A percentile compares a stretch with the other conserved stretches of the same genome.
These are phyloP conservation scores for Pseudolycoriella hygida DNA, from an alignment of 2,888 invertebrate species.

Conservation along the genomic window DNA sequence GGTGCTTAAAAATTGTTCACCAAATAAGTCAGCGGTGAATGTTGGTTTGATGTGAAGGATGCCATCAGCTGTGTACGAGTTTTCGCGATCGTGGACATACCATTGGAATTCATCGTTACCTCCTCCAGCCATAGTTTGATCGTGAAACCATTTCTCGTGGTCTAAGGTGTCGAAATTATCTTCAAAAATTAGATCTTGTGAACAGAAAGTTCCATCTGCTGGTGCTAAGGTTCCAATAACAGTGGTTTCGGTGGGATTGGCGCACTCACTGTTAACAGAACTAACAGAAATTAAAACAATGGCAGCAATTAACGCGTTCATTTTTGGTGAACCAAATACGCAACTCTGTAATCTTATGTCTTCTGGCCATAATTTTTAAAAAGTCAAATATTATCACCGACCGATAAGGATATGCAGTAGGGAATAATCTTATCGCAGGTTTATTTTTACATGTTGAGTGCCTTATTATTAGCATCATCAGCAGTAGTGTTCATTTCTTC, in stretches of 20 bases:
- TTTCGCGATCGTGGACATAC: constrained; percentile 44
- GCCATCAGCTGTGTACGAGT: constrained; percentile 41
- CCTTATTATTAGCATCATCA: no score
- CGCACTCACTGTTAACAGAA: neutral
- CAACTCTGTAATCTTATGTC: no score
- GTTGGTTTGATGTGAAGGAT: constrained; percentile 38
- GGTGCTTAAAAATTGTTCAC: constrained; percentile 33
- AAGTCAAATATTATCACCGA: no score
- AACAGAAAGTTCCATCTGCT: neutral
- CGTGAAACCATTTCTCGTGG: constrained; percentile 8
- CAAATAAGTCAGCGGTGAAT: constrained; percentile 35
- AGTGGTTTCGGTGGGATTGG: no score
- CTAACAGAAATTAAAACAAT: constrained; percentile 3
- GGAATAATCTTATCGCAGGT: no score
- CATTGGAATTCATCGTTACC: constrained; percentile 55
- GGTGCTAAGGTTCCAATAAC: no score
- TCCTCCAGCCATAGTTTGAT: constrained; percentile 10
- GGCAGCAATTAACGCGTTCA: no score
- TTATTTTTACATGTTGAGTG: no score
- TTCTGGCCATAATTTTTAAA: no score
- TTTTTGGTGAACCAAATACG: no score
- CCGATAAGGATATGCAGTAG: no score
- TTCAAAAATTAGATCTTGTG: constrained; percentile 4
- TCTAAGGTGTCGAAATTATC: constrained; percentile 5
- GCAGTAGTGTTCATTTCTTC: no score